Evolutionary conservation across 2,113 vertebrate genomes (phyloP), one percentile per base, ranked within the genome.

Genomic region (Lagopus leucura): DNA sequence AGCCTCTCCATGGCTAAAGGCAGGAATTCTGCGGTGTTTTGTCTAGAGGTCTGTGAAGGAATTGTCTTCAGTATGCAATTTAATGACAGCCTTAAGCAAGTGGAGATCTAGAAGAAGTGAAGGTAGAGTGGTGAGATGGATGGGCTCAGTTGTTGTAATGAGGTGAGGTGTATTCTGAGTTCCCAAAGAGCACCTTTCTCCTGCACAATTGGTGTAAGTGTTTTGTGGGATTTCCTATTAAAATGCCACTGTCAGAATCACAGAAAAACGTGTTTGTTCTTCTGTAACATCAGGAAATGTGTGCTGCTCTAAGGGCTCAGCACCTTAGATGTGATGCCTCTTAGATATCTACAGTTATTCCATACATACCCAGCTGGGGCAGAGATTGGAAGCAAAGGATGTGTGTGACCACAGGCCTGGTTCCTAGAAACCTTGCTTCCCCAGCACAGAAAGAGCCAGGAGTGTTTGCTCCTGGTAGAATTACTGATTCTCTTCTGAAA

Each of bases 231-330:
- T 7, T 73, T 72, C 63, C n/a, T 34, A 10, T 5, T 20, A 21
- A 9, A 0, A 4, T 14, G 36, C 76, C 1, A 0, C 50, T 75
- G 36, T 40, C 30, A 2, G 5, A 40, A 4, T 3, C 17, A 36
- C 69, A 52, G 57, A 27, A 61, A 32, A 36, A 10, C 10, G 18
- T 28, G 2, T 34, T 30, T 38, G 38, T 42, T 6, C 36, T 18
- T 1, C 8, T 54, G 1, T n/a, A 1, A 34, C 24, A 24, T 3
- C 27, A 9, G 42, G 20, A 42, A 45, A 0, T 1, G 0, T 7
- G 48, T 57, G 57, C 38, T 58, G 34, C 57, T 71, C n/a, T n/a
- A n/a, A n/a, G 34, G 32, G 19, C 45, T 55, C 8, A 22, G 32
- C 40, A n/a, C 12, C 28, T 52, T n/a, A 42, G 13, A 1, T 40